These are phyloP conservation scores for Drosophila heteroneura DNA, from an alignment of 2,888 invertebrate genomes.

Conservation along the genomic window DNA sequence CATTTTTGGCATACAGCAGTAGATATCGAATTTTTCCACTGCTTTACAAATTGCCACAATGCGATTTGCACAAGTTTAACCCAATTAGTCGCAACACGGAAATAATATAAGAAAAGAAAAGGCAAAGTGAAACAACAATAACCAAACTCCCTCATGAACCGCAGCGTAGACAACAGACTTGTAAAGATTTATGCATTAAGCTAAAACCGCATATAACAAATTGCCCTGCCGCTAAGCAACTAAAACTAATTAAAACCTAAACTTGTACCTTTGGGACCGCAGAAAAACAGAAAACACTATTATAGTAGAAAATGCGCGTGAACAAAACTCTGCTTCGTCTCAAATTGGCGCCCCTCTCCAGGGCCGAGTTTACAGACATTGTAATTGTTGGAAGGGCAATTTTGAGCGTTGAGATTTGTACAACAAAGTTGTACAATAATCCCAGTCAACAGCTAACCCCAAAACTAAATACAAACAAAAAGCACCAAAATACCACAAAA, in stretches of 20 bases:
- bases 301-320: slow-evolving; percentile 56
- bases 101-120: slow-evolving; percentile 8
- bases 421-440: slow-evolving; percentile 62
- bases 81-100: slow-evolving; percentile 52
- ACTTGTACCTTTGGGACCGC: slow-evolving; percentile 64
- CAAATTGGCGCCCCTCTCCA: slow-evolving; percentile 24
- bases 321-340: slow-evolving; percentile 2
- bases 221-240: slow-evolving; percentile 63
- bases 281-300: slow-evolving; percentile 43
- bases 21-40: slow-evolving; percentile 11
- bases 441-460: slow-evolving; percentile 54
- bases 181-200: slow-evolving; percentile 58
- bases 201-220: slow-evolving; percentile 58
- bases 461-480: slow-evolving; percentile 56
- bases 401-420: slow-evolving; percentile 43
- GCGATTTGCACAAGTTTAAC: slow-evolving; percentile 45
- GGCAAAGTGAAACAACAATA: slow-evolving; percentile 4
- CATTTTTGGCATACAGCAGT: slow-evolving; percentile 1
- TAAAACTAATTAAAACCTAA: slow-evolving; percentile 77
- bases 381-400: slow-evolving; percentile 49
- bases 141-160: slow-evolving; percentile 42
- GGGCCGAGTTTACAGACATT: slow-evolving; percentile 56
- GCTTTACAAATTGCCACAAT: slow-evolving; percentile 48
- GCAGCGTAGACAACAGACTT: slow-evolving; percentile 30
- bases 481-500: slow-evolving; percentile 29